Evolutionary conservation across 2,113 vertebrate genomes (phyloP).

Genomic region (Vombatus ursinus): DNA sequence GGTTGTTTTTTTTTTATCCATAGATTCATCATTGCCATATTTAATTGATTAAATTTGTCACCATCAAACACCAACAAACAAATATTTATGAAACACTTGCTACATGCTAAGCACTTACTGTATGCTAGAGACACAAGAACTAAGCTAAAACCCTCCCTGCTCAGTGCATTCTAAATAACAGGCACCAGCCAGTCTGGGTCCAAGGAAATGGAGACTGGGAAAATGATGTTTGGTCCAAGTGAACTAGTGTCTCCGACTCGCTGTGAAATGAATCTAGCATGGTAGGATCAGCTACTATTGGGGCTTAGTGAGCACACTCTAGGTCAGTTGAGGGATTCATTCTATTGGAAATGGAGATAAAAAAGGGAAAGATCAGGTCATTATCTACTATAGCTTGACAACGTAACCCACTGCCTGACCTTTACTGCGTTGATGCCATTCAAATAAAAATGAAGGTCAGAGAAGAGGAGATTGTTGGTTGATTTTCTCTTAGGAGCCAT

Average conservation of each 20-base stretch:
- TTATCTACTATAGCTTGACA: conserved; percentile 57
- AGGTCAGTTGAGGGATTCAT: conserved; percentile 43
- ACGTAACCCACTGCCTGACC: conserved; percentile 1
- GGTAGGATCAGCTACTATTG: background rate
- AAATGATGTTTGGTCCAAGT: background rate
- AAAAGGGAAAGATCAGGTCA: conserved; percentile 15
- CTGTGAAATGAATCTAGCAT: conserved; percentile 50
- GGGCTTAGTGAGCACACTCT: conserved; percentile 35
- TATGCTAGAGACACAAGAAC: background rate
- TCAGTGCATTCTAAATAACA: background rate
- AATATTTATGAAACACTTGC: background rate
- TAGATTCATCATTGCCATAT: background rate
- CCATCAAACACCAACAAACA: background rate
- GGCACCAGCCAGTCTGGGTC: background rate
- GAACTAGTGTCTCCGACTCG: background rate
- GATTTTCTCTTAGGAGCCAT: background rate
- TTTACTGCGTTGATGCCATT: conserved; percentile 35
- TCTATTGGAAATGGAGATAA: conserved; percentile 15
- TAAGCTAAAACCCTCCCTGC: background rate
- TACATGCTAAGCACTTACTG: background rate
- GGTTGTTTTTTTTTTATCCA: background rate
- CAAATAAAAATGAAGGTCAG: conserved; percentile 40
- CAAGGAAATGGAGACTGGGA: background rate
- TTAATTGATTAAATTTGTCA: background rate
- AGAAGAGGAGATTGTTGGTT: background rate